These are phyloP conservation scores for Heterodera schachtii DNA, from an alignment of 1,140 invertebrate genomes.

Conservation along the genomic window DNA sequence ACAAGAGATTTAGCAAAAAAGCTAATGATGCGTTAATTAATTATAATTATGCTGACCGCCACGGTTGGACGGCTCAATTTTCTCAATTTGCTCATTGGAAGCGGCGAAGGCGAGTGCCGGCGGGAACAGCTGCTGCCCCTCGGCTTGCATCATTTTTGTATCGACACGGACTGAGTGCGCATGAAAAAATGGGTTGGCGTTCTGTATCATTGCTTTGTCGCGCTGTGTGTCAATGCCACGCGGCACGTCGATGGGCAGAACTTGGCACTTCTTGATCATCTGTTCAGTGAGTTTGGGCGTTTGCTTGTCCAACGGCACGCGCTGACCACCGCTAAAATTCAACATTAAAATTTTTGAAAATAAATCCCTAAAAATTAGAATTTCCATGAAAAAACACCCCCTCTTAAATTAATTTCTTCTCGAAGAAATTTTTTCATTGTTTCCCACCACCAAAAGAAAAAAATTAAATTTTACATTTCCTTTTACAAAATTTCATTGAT, in stretches of 20 bases:
- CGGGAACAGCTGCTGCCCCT: conserved; percentile 22
- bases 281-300: conserved; percentile 37
- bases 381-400: too few relatives aligned
- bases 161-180: conserved; percentile 38
- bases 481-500: too few relatives aligned
- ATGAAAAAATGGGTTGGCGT: conserved; percentile 31
- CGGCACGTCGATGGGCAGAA: conserved; percentile 21
- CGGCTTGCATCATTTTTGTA: conserved; percentile 14
- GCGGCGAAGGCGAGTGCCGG: conserved; percentile 30
- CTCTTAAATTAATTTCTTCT: too few relatives aligned
- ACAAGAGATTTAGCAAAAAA: too few relatives aligned
- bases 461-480: too few relatives aligned
- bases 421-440: too few relatives aligned
- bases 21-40: too few relatives aligned
- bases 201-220: conserved; percentile 24
- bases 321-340: conserved; percentile 24
- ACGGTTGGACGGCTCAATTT: conserved; percentile 2
- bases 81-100: conserved; percentile 14
- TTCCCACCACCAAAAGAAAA: too few relatives aligned
- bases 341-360: too few relatives aligned
- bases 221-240: conserved; percentile 27
- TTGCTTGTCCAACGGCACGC: conserved; percentile 41
- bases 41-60: conserved; percentile 7
- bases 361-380: too few relatives aligned
- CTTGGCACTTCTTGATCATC: conserved; percentile 39